Conservation (phyloP, 2,888 invertebrate species). For the Gastrophysa polygoni region DNA sequence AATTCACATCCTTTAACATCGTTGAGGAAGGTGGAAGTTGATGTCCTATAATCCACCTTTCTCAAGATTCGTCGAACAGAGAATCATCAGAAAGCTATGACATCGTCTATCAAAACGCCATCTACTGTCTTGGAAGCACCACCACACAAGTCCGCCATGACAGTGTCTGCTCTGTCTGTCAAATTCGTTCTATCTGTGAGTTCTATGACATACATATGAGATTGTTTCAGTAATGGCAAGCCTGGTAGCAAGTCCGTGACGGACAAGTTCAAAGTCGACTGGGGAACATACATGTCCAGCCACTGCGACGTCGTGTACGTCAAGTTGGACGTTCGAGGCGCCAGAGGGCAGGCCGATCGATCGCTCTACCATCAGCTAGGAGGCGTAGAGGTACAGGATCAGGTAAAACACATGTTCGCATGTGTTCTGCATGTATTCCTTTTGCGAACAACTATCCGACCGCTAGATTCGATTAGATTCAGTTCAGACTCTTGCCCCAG, state of each 20-base stretch:
- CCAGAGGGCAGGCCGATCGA: constrained; percentile 73
- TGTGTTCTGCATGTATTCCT: background rate
- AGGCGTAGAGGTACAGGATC: constrained; percentile 83
- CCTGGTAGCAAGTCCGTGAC: constrained; percentile 92
- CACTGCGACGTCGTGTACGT: constrained; percentile 90
- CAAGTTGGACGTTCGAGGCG: constrained; percentile 87
- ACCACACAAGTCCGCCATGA: too few relatives aligned
- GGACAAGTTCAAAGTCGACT: constrained; percentile 84
- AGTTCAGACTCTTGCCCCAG: too few relatives aligned
- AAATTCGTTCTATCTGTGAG: too few relatives aligned
- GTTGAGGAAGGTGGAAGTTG: too few relatives aligned
- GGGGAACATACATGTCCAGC: constrained; percentile 93
- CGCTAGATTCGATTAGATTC: background rate
- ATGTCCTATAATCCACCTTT: too few relatives aligned
- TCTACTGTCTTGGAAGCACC: too few relatives aligned
- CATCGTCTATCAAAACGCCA: too few relatives aligned
- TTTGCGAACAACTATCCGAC: background rate
- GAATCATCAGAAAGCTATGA: too few relatives aligned
- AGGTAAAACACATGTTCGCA: constrained; percentile 61
- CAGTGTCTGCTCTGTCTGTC: too few relatives aligned
- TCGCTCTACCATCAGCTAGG: constrained; percentile 83
- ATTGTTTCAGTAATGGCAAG: constrained; percentile 73
- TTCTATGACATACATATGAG: background rate
- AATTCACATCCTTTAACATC: too few relatives aligned
- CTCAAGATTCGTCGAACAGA: too few relatives aligned